These are phyloP conservation scores for Sarcophaga carnaria DNA, from an alignment of 2,888 invertebrate species.

Conservation along the genomic window DNA sequence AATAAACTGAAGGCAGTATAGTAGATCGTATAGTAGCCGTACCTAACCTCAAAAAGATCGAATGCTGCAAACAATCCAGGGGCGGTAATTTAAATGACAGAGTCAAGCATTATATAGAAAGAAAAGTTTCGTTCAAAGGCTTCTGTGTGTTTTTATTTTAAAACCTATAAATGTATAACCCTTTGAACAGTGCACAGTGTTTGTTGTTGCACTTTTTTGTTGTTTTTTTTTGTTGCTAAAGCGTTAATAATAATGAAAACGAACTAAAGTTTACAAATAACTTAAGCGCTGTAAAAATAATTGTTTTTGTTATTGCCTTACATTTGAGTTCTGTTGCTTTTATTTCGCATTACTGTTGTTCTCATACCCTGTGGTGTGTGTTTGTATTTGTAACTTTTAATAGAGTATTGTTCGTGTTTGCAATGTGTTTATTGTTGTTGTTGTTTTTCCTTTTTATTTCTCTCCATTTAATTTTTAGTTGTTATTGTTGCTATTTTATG, in stretches of 20 bases:
- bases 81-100: too few relatives aligned
- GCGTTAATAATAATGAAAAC: slow-evolving; percentile 5
- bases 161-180: too few relatives aligned
- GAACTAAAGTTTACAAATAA: slow-evolving; percentile 34
- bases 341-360: not conserved
- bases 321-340: not conserved
- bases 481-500: not conserved
- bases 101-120: too few relatives aligned
- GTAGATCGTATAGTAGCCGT: too few relatives aligned
- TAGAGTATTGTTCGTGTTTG: slow-evolving; percentile 1
- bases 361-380: not conserved
- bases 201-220: too few relatives aligned
- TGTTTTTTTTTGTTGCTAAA: not conserved
- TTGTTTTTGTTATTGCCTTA: slow-evolving; percentile 2
- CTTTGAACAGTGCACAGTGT: too few relatives aligned
- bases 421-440: not conserved
- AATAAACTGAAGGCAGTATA: too few relatives aligned
- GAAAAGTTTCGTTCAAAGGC: too few relatives aligned
- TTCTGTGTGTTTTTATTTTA: too few relatives aligned
- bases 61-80: too few relatives aligned
- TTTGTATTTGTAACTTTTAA: not conserved
- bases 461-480: slow-evolving; percentile 16
- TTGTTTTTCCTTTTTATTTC: slow-evolving; percentile 13
- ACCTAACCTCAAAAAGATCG: too few relatives aligned
- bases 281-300: slow-evolving; percentile 36